Evolutionary conservation across 2,113 vertebrate genomes (phyloP).

Genomic region (Gymnocephalus cernua): DNA sequence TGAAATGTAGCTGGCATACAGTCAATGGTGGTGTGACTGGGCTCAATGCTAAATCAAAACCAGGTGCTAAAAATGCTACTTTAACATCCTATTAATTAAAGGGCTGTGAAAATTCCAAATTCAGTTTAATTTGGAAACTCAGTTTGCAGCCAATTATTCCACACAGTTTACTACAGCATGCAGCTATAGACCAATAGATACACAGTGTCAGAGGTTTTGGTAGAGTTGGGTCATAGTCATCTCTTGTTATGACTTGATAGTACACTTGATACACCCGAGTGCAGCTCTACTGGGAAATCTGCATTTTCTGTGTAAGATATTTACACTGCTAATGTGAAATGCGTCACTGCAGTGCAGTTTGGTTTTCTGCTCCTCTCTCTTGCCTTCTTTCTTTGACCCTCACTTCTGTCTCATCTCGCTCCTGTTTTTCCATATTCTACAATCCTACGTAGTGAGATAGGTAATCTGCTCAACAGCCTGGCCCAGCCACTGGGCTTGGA

Average conservation of each 20-base stretch:
- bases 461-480: conserved; percentile 71
- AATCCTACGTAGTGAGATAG: conserved; percentile 64
- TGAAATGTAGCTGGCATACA: no score
- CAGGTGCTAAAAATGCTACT: no score
- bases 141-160: no score
- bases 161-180: not conserved
- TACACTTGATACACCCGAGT: not conserved
- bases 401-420: not conserved
- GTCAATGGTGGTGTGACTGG: no score
- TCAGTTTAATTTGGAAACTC: no score
- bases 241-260: not conserved
- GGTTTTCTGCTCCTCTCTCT: not conserved
- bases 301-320: not conserved
- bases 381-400: not conserved
- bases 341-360: not conserved
- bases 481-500: conserved; percentile 37
- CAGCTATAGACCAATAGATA: not conserved
- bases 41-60: no score
- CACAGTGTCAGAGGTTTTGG: not conserved
- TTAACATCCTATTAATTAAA: no score
- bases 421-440: conserved; percentile 1
- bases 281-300: not conserved
- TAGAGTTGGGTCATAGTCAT: not conserved
- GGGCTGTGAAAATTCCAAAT: no score
- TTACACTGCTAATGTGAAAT: conserved; percentile 16